A percentile compares a stretch with the other conserved stretches of the same genome.
Conservation (phyloP, 2,888 invertebrate species). For the Athetis lepigone region DNA sequence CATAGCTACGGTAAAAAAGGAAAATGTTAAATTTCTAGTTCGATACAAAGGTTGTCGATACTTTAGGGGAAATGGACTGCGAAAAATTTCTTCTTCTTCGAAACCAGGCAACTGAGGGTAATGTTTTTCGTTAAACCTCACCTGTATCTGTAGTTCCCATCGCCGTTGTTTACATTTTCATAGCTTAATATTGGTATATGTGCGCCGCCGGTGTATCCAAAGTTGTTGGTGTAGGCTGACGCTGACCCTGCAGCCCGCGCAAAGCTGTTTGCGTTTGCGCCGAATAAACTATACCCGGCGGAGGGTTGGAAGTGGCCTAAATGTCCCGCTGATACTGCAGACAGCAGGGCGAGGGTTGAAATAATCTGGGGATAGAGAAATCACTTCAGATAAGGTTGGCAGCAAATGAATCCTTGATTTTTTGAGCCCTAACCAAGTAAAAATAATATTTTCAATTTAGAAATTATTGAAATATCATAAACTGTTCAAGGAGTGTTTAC, state of each 20-base stretch:
- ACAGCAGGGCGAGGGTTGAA: constrained; percentile 66
- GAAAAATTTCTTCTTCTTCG: too few species aligned
- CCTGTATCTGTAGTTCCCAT: constrained; percentile 92
- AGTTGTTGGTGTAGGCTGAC: constrained; percentile 59
- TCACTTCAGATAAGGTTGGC: neutral
- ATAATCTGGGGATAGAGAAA: constrained; percentile 64
- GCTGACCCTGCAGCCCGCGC: constrained; percentile 62
- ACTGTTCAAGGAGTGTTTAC: neutral
- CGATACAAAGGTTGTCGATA: too few species aligned
- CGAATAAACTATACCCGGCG: constrained; percentile 62
- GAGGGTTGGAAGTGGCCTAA: constrained; percentile 57
- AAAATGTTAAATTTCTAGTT: neutral
- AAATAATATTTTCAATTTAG: neutral
- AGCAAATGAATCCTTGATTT: neutral
- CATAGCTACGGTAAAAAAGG: constrained; percentile 78
- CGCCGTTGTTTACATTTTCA: constrained; percentile 91
- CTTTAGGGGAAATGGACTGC: too few species aligned
- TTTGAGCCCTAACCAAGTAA: neutral
- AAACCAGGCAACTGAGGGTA: too few species aligned
- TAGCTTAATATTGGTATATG: constrained; percentile 91
- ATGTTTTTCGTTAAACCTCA: constrained; percentile 55
- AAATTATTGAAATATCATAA: neutral
- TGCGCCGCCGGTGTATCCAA: too few species aligned
- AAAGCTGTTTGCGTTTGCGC: constrained; percentile 62
- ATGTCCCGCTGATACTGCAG: constrained; percentile 70